These are phyloP conservation scores for Myotis lucifugus DNA, from an alignment of 2,113 vertebrate species.

Conservation along the genomic window DNA sequence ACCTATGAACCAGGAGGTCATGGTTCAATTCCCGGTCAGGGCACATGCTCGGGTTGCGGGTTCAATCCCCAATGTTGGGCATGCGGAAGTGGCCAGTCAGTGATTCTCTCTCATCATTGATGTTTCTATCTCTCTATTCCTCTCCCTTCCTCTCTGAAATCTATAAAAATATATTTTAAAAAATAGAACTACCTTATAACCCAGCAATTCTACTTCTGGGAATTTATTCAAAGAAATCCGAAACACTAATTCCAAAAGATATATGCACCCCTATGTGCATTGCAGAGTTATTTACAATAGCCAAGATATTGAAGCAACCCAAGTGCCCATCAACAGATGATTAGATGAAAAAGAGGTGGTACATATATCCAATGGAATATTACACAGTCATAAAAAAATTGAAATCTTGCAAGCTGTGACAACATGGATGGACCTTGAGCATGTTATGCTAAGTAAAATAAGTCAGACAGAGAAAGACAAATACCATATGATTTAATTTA, in stretches of 20 bases:
- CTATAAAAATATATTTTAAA: neutral
- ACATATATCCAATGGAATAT: neutral
- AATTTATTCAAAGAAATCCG: neutral
- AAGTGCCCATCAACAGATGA: neutral
- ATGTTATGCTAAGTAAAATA: neutral
- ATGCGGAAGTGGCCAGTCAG: too few species aligned
- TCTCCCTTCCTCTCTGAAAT: too few species aligned
- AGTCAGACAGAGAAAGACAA: neutral
- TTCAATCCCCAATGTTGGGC: too few species aligned
- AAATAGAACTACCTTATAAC: neutral
- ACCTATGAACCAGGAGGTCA: too few species aligned
- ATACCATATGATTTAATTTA: neutral
- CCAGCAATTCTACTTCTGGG: neutral
- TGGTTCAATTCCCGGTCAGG: too few species aligned
- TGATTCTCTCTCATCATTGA: too few species aligned
- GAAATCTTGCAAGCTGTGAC: neutral
- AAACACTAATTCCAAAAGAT: neutral
- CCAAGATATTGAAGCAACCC: neutral
- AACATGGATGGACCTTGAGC: neutral
- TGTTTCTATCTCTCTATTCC: too few species aligned
- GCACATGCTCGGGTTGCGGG: too few species aligned
- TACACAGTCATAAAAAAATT: neutral
- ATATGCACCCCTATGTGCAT: neutral
- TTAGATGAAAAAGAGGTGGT: neutral
- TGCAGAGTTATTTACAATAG: neutral